phyloP scores from a whole-genome alignment of 2,888 invertebrate genomes.

The Nomada fucata region DNA sequence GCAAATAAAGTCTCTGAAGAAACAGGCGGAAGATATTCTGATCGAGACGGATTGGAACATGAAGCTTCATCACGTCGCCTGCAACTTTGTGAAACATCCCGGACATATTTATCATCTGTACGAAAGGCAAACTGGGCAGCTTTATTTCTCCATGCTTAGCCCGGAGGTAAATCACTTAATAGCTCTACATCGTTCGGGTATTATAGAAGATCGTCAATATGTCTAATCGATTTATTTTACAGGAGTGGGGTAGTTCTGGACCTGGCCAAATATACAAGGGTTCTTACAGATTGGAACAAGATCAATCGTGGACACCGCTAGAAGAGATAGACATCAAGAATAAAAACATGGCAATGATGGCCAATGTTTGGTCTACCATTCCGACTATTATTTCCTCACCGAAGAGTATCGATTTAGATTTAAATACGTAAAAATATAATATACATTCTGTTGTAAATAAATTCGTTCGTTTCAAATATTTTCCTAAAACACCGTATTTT shows the following conservation, averaged over 20 bases:
- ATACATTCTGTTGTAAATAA: conserved; percentile 27
- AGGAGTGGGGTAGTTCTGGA: conserved; percentile 89
- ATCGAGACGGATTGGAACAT: conserved; percentile 86
- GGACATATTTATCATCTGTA: conserved; percentile 91
- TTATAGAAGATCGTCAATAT: not conserved
- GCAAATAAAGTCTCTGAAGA: conserved; percentile 89
- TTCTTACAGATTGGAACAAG: conserved; percentile 88
- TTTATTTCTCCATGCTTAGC: conserved; percentile 90
- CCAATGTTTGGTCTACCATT: conserved; percentile 39
- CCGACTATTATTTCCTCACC: conserved; percentile 1
- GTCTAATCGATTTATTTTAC: conserved; percentile 68
- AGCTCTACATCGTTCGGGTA: not conserved
- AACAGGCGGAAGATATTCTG: conserved; percentile 87
- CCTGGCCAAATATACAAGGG: conserved; percentile 88
- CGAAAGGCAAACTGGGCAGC: conserved; percentile 87
- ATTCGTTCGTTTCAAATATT: conserved; percentile 19
- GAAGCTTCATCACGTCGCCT: conserved; percentile 89
- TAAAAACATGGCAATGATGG: conserved; percentile 68
- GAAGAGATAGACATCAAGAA: conserved; percentile 83
- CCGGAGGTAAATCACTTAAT: conserved; percentile 86
- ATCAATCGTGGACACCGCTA: conserved; percentile 89
- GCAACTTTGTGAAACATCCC: conserved; percentile 90
- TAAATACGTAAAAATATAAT: conserved; percentile 17
- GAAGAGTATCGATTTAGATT: conserved; percentile 27
- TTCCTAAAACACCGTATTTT: not conserved